Evolutionary conservation across 92 coral and sea anemone species (phyloP).

Genomic region (Zoanthus solanderi): DNA sequence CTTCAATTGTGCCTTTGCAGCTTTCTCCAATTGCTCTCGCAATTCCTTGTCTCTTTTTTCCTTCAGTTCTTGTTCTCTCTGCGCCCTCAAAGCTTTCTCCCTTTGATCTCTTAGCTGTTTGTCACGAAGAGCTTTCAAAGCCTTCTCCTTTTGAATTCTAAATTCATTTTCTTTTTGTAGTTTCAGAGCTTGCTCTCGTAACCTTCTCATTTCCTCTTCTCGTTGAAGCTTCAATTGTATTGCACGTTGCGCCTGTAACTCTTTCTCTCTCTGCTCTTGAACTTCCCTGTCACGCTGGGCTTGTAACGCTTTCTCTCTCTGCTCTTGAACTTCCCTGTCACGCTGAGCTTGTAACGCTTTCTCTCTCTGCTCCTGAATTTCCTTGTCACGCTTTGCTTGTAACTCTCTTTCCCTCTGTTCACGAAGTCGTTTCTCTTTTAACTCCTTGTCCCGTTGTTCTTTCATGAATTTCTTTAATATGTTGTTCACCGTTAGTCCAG

Average conservation of each 20-base stretch:
- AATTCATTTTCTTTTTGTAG: constrained; percentile 15
- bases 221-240: constrained; percentile 2
- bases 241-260: neutral
- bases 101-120: neutral
- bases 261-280: constrained; percentile 54
- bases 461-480: constrained; percentile 78
- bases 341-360: constrained; percentile 46
- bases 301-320: constrained; percentile 18
- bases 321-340: constrained; percentile 11
- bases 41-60: constrained; percentile 20
- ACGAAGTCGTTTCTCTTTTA: neutral
- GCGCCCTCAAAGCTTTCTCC: constrained; percentile 10
- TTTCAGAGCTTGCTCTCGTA: constrained; percentile 7
- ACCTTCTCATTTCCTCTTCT: constrained; percentile 12
- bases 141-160: constrained; percentile 15
- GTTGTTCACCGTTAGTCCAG: constrained; percentile 57
- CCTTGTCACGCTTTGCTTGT: constrained; percentile 23
- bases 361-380: constrained; percentile 57
- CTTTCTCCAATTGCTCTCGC: constrained; percentile 16
- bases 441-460: constrained; percentile 59
- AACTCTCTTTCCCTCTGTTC: constrained; percentile 32
- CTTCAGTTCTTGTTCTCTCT: constrained; percentile 18
- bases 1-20: neutral
- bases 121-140: constrained; percentile 6
- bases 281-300: neutral